Conservation (phyloP, 2,797 vertebrate genomes). For the Acanthiza pusilla region DNA sequence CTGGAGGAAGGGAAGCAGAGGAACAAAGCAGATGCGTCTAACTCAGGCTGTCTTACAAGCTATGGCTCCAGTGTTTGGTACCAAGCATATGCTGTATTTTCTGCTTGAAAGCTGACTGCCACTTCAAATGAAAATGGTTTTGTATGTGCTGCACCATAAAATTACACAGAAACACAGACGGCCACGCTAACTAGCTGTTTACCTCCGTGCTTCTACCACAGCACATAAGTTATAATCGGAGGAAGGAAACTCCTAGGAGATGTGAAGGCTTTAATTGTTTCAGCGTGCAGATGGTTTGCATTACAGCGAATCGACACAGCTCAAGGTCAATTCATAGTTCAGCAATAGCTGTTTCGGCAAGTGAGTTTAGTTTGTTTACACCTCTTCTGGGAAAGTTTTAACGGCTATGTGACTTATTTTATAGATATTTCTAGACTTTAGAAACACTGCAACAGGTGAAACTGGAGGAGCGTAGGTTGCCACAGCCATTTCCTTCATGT, state of each 20-base stretch:
- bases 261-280: slow-evolving; percentile 73
- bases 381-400: slow-evolving; percentile 43
- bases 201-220: slow-evolving; percentile 50
- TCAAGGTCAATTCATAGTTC: slow-evolving; percentile 60
- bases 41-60: neutral
- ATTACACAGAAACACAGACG: slow-evolving; percentile 7
- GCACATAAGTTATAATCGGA: slow-evolving; percentile 70
- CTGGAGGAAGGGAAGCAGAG: neutral
- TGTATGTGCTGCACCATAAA: slow-evolving; percentile 16
- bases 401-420: neutral
- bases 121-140: slow-evolving; percentile 13
- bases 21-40: neutral
- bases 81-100: neutral
- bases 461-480: neutral
- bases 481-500: slow-evolving; percentile 1
- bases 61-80: neutral
- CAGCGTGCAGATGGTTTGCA: slow-evolving; percentile 66
- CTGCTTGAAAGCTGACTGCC: slow-evolving; percentile 31
- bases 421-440: neutral
- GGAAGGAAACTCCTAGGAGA: slow-evolving; percentile 77
- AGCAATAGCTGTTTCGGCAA: slow-evolving; percentile 6
- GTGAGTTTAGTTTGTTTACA: slow-evolving; percentile 16
- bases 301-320: slow-evolving; percentile 55
- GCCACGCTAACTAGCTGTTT: slow-evolving; percentile 56
- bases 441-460: slow-evolving; percentile 36